These are phyloP conservation scores for Cyclopterus lumpus DNA, from an alignment of 2,797 vertebrate genomes.

Conservation along the genomic window DNA sequence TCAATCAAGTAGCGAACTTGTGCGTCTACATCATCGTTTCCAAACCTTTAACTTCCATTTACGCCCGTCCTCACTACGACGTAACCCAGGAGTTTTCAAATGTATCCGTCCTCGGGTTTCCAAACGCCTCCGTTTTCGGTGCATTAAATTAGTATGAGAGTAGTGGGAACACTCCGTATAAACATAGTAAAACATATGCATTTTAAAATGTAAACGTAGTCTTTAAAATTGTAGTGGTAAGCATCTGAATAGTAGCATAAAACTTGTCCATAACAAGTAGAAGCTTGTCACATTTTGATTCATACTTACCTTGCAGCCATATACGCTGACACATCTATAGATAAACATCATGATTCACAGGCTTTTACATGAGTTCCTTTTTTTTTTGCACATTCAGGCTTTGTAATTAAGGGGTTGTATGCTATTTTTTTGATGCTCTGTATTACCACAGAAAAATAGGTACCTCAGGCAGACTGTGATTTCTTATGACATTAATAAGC, in stretches of 20 bases:
- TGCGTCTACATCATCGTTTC: too few species aligned
- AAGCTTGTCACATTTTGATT: conserved; percentile 44
- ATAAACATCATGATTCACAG: conserved; percentile 10
- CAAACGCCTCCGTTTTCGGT: too few species aligned
- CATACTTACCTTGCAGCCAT: conserved; percentile 42
- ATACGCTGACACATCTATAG: conserved; percentile 19
- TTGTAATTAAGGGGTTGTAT: conserved; percentile 7
- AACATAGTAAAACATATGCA: too few species aligned
- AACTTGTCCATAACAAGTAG: conserved; percentile 39
- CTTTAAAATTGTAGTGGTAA: conserved; percentile 36
- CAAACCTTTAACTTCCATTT: too few species aligned
- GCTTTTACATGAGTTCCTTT: not conserved
- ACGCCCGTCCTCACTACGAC: too few species aligned
- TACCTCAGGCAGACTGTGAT: not conserved
- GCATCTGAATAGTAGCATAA: conserved; percentile 27
- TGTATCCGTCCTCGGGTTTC: too few species aligned
- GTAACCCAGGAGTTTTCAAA: too few species aligned
- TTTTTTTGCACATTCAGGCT: not conserved
- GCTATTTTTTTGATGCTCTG: not conserved
- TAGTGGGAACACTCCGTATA: too few species aligned
- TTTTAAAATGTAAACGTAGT: too few species aligned
- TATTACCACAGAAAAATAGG: not conserved
- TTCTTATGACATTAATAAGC: not conserved
- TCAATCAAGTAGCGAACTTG: too few species aligned
- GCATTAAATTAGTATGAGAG: too few species aligned